Evolutionary conservation across 2,113 vertebrate genomes (phyloP).

Genomic region (Calidris pugnax): DNA sequence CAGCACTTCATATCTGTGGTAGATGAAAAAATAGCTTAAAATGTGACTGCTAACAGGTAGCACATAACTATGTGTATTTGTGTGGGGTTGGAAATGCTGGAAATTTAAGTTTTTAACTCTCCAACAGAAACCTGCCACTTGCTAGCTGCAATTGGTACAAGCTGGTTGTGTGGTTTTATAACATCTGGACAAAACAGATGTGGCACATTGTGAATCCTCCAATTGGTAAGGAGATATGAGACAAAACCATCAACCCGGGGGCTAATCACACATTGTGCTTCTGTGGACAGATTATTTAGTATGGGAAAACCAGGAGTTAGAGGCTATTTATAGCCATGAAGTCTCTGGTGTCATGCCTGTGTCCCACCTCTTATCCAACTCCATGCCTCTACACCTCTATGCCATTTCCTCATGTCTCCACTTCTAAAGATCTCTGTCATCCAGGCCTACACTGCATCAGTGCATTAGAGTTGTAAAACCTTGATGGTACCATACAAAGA

Average conservation of each 20-base stretch:
- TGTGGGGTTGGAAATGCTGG: neutral
- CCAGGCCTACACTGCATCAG: too few relatives aligned
- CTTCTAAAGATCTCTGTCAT: neutral
- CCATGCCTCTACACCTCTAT: neutral
- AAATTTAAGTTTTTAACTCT: neutral
- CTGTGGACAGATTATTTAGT: neutral
- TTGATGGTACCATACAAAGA: neutral
- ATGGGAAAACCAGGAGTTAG: neutral
- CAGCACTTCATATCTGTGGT: neutral
- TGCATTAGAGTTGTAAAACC: neutral
- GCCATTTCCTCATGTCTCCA: neutral
- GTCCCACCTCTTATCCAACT: neutral
- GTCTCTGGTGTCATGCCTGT: neutral
- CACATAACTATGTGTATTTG: neutral
- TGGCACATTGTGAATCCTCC: accelerated
- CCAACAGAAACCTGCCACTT: neutral
- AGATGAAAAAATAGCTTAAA: neutral
- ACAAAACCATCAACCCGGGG: neutral
- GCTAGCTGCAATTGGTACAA: neutral
- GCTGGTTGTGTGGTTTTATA: neutral
- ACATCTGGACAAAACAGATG: neutral
- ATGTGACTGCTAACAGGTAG: neutral
- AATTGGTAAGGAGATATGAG: neutral
- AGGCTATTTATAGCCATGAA: neutral
- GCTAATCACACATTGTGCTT: neutral